Evolutionary conservation across 2,113 vertebrate genomes (phyloP), one percentile per base, ranked within the genome.

Genomic region (Corythaixoides concolor): DNA sequence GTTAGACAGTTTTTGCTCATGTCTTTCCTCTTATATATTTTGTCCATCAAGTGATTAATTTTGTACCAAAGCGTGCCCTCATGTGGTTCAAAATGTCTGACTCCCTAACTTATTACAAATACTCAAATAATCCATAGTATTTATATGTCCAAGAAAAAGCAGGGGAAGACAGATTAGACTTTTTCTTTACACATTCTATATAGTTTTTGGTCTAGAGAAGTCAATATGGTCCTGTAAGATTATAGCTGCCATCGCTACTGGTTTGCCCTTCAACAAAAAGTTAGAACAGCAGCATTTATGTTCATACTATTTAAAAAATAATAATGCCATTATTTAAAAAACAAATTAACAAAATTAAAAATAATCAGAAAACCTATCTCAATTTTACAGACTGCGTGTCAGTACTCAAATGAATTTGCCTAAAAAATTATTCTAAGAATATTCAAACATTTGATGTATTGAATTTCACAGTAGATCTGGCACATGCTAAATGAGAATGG

Each of bases 171-270:
- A 60, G 13, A 37, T 60, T 11, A 78, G 32, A 73, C 30, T 68
- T 87, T 26, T 67, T 56, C n/a, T 78, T 91, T 53, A 63, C 64
- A 85, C 77, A 69, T 66, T 85, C 82, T 60, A 41, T 64, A 23
- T 24, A 41, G n/a, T 45, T 93, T 96, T 96, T 92, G 82, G 86
- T 83, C 76, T 88, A 95, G 76, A 92, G 26, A 81, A 93, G 72
- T 62, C 66, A 91, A 32, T 37, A 88, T 37, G 82, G 41, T 85
- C 60, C 73, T 91, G 23, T 47, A 88, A 90, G 33, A 73, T 66
- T 78, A 90, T 18, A 95, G 59, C 56, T 91, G 64, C 91, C 91
- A 64, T 73, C 22, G 50, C 68, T 89, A 80, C 59, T 83, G 35
- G 12, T 62, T 79, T 94, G 67, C 66, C 67, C 60, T 60, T 66